Base-by-base conservation (phyloP, 1,140 invertebrate genomes). In the Gryllus bimaculatus region DNA sequence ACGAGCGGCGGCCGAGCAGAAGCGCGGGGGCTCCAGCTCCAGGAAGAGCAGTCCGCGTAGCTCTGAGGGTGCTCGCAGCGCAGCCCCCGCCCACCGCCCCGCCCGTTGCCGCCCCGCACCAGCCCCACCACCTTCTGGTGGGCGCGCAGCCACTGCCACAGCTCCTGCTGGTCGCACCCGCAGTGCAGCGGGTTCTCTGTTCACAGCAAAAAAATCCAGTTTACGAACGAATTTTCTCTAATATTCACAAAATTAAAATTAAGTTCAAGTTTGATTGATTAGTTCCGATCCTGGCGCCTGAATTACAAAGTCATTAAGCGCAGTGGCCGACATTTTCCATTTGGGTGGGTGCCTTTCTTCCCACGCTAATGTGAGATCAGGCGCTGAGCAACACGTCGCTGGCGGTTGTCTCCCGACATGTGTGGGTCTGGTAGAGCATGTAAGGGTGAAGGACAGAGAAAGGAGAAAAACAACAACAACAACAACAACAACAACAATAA, bases 141-240 rank as follows among this genome's bases (percentile, higher is more conserved):
- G 85, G 95, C 93, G 82, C 92, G 89, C 81, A 96, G 89, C 95
- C 95, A 96, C 87, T 92, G 92, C 94, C 94, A 96, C 15, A 95
- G 87, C 82, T 94, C 93, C 86, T 95, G 92, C 49, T 93, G 91
- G 81, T 95, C 93, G 84, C 95, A 95, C 81, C 91, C 92, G 84
- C 94, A 95, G 79, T 91, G 90, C 79, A 95, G 85, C 54, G 94
- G 94, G 86, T 96, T 95, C 83, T 94, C 94, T 96, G 87, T 47
- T 39, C 26, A 39, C 26, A 39, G 5, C 26, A 39, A 39, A 39
- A 87, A 89, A 82, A 80, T 78, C 66, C 79, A 81, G 2, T 73
- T 18, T 20, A 20, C 20, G 15, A 73, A 15, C n/a, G 26, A 39
- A 39, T 39, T 39, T 5, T 39, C 26, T 2, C 26, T 1, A 39